phyloP scores from a whole-genome alignment of 2,113 vertebrate genomes.

The Toxostoma redivivum region DNA sequence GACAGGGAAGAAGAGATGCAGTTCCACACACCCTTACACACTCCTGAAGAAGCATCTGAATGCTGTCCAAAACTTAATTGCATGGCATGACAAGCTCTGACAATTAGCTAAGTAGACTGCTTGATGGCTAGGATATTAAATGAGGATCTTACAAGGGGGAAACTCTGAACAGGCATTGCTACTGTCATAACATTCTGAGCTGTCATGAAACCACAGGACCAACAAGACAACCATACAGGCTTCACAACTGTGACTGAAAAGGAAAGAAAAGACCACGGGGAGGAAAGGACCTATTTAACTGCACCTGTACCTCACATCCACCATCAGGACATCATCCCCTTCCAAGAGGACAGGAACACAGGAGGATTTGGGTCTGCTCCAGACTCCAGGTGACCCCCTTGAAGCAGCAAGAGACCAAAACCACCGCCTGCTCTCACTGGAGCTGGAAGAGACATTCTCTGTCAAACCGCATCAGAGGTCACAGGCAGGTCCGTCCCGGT shows the following conservation, averaged over 20 bases:
- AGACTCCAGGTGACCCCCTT: too few species aligned
- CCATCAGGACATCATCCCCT: not conserved
- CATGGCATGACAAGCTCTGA: not conserved
- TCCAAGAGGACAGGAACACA: not conserved
- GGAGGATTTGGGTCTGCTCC: not conserved
- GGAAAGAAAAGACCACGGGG: not conserved
- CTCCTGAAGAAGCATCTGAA: constrained; percentile 4
- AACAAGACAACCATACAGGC: not conserved
- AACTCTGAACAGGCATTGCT: not conserved
- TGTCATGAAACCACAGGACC: not conserved
- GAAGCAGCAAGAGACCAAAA: not conserved
- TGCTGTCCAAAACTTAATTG: constrained; percentile 31
- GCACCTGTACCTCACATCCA: not conserved
- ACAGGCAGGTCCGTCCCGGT: not conserved
- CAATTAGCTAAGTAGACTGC: constrained; percentile 11
- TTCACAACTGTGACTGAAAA: not conserved
- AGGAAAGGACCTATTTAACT: not conserved
- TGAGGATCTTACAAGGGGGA: not conserved
- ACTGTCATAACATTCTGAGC: not conserved
- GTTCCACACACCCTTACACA: not conserved
- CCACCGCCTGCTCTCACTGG: not conserved
- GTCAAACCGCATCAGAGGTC: not conserved
- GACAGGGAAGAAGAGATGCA: not conserved
- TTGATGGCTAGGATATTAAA: constrained; percentile 6
- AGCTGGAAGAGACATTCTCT: not conserved